phyloP scores from a whole-genome alignment of 2,888 invertebrate genomes.

The Homarus gammarus region DNA sequence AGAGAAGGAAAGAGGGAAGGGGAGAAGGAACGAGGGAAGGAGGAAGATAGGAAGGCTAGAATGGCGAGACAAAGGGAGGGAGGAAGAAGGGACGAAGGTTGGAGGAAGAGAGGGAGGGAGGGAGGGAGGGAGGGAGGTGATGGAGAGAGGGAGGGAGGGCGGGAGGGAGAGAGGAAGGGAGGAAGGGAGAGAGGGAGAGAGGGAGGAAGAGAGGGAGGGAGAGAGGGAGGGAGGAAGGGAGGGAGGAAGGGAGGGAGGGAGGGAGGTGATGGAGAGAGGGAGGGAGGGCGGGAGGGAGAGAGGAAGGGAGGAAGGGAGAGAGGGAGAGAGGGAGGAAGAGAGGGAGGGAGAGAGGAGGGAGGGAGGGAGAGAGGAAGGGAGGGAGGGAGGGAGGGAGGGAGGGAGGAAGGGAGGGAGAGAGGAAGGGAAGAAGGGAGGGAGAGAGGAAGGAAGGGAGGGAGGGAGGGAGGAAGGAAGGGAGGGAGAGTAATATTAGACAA shows the following conservation, averaged over 20 bases:
- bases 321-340: background rate
- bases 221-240: background rate
- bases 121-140: background rate
- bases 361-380: too few relatives aligned
- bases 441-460: too few relatives aligned
- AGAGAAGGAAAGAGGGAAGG: background rate
- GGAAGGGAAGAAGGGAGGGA: too few relatives aligned
- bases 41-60: background rate
- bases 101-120: background rate
- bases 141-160: background rate
- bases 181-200: slow-evolving; percentile 1
- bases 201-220: background rate
- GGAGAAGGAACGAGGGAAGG: background rate
- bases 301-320: too few relatives aligned
- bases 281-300: slow-evolving; percentile 2
- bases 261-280: background rate
- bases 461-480: too few relatives aligned
- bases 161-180: background rate
- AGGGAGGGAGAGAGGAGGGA: background rate
- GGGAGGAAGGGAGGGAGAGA: too few relatives aligned
- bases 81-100: background rate
- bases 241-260: background rate
- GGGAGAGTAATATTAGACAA: too few relatives aligned
- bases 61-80: background rate
- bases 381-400: too few relatives aligned